Conservation (phyloP, 1,140 invertebrate genomes). For the Sarcophaga peregrina region DNA sequence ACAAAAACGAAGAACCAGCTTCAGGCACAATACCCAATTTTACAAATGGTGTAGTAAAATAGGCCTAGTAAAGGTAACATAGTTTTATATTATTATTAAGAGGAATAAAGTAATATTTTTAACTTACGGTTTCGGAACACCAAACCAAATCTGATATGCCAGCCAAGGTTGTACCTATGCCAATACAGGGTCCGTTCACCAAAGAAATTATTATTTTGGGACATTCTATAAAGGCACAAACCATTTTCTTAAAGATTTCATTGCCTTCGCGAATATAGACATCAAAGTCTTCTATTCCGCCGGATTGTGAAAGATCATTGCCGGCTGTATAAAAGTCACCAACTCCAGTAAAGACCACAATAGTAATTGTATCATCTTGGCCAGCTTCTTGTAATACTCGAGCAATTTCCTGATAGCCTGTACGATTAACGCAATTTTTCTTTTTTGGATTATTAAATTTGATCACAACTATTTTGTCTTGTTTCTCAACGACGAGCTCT, state of each 20-base stretch:
- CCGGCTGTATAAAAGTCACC: slow-evolving; percentile 58
- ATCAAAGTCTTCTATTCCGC: slow-evolving; percentile 44
- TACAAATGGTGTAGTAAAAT: slow-evolving; percentile 89
- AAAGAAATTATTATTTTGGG: slow-evolving; percentile 88
- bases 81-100: not conserved
- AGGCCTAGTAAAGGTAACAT: slow-evolving; percentile 73
- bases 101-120: not conserved
- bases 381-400: slow-evolving; percentile 51
- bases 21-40: slow-evolving; percentile 85
- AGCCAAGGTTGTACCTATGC: slow-evolving; percentile 86
- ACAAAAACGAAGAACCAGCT: slow-evolving; percentile 86
- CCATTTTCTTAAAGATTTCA: slow-evolving; percentile 69
- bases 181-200: slow-evolving; percentile 94
- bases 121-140: slow-evolving; percentile 76
- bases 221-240: slow-evolving; percentile 87
- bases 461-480: slow-evolving; percentile 68
- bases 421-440: slow-evolving; percentile 80
- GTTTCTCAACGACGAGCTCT: slow-evolving; percentile 52
- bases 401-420: slow-evolving; percentile 52
- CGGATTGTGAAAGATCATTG: slow-evolving; percentile 51
- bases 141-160: slow-evolving; percentile 90
- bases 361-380: slow-evolving; percentile 50
- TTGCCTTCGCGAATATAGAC: slow-evolving; percentile 46
- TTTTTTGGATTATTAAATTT: slow-evolving; percentile 79
- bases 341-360: slow-evolving; percentile 56